Conservation (phyloP, 1,140 invertebrate species). For the Zaprionus tsacasi region DNA sequence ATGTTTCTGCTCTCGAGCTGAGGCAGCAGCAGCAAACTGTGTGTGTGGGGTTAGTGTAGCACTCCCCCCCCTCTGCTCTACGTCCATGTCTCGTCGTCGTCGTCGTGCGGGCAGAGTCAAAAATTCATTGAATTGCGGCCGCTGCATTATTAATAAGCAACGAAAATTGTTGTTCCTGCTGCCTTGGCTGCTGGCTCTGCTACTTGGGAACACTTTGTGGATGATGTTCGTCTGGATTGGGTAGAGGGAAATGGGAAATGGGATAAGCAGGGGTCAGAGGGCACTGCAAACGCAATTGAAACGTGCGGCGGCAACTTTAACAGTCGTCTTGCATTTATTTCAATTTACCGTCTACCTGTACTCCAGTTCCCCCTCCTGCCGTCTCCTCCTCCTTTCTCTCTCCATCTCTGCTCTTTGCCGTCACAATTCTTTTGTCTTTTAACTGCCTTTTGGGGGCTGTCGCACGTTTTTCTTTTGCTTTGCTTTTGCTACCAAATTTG, state of each 20-base stretch:
- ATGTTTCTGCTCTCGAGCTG: constrained; percentile 45
- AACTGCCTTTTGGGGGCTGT: constrained; percentile 57
- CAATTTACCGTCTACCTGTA: constrained; percentile 66
- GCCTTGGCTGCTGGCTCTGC: constrained; percentile 21
- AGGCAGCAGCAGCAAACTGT: neutral
- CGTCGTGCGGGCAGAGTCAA: constrained; percentile 61
- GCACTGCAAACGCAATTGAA: constrained; percentile 65
- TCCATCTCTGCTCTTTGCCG: constrained; percentile 14
- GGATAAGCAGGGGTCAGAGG: neutral
- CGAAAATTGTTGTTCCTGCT: constrained; percentile 72
- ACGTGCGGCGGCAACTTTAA: constrained; percentile 78
- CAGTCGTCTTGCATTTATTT: constrained; percentile 80
- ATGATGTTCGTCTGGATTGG: constrained; percentile 21
- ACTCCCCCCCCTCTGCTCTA: neutral
- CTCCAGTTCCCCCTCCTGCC: too few species aligned
- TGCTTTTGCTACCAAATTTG: neutral
- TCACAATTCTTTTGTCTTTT: constrained; percentile 77
- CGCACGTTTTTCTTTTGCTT: constrained; percentile 36
- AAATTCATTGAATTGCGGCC: constrained; percentile 83
- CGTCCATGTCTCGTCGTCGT: neutral
- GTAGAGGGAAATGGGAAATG: neutral
- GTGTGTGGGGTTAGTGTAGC: neutral
- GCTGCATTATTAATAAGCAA: constrained; percentile 79
- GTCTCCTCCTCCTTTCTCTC: neutral
- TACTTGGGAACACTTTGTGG: constrained; percentile 52